phyloP scores from a whole-genome alignment of 2,797 vertebrate species.

The Pempheris klunzingeri region DNA sequence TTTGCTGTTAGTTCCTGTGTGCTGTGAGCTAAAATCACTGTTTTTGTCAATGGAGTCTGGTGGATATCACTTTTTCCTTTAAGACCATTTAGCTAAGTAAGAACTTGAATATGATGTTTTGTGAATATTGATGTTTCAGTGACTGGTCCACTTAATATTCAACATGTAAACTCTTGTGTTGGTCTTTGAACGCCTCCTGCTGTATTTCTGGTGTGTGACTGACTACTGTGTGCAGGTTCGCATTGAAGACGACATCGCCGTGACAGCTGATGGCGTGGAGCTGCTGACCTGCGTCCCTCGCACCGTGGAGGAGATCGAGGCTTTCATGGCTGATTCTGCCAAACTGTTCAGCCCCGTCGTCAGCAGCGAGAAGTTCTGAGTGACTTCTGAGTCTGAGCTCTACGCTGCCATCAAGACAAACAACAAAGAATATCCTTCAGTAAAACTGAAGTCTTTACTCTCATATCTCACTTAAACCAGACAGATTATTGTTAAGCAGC shows the following conservation, averaged over 20 bases:
- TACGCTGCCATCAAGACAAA: not conserved
- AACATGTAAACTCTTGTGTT: not conserved
- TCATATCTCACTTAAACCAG: not conserved
- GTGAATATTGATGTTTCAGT: not conserved
- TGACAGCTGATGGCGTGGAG: slow-evolving; percentile 90
- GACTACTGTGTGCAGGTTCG: slow-evolving; percentile 90
- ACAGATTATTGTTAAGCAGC: not conserved
- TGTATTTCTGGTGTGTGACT: not conserved
- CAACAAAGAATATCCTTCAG: not conserved
- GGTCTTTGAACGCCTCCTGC: not conserved
- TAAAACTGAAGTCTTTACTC: not conserved
- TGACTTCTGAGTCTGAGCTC: not conserved
- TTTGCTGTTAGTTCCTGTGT: no score
- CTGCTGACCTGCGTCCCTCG: slow-evolving; percentile 96
- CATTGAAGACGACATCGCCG: slow-evolving; percentile 93
- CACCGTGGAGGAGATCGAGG: slow-evolving; percentile 94
- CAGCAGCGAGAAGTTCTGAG: slow-evolving; percentile 72
- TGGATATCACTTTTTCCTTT: no score
- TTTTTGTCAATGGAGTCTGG: no score
- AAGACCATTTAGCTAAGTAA: no score
- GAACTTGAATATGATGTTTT: no score
- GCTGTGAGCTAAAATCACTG: no score
- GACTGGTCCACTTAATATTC: not conserved
- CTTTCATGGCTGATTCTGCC: slow-evolving; percentile 89
- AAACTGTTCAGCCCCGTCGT: slow-evolving; percentile 85